These are phyloP conservation scores for Myotis lucifugus DNA, from an alignment of 2,113 vertebrate species.

Conservation along the genomic window DNA sequence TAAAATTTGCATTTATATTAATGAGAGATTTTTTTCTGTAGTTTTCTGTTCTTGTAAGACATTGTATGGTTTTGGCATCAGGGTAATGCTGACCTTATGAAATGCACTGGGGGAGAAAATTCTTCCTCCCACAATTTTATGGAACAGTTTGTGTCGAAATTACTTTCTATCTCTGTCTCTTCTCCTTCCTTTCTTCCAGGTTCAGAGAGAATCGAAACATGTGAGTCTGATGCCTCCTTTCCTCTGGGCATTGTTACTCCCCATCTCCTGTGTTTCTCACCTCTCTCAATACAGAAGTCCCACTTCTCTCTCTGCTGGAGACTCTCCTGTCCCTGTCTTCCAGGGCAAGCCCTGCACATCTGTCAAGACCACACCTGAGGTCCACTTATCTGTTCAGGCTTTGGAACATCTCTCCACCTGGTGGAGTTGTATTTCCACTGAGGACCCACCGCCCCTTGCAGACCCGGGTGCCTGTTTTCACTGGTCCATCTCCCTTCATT, in stretches of 20 bases:
- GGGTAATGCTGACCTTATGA: background rate
- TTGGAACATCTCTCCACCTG: no score
- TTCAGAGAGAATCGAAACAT: fast-evolving
- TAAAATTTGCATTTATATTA: background rate
- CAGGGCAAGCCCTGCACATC: background rate
- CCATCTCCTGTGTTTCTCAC: fast-evolving
- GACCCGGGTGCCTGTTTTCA: background rate
- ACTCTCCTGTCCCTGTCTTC: background rate
- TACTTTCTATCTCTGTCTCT: background rate
- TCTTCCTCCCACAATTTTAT: background rate
- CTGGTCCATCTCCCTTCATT: background rate
- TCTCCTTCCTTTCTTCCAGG: background rate
- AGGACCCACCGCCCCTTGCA: background rate
- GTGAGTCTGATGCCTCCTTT: fast-evolving
- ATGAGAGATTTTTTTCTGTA: background rate
- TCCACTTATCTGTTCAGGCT: background rate
- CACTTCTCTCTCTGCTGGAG: background rate
- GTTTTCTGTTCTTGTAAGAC: background rate
- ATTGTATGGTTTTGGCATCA: background rate
- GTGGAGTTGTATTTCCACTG: background rate
- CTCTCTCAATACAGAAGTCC: no score
- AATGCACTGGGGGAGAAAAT: background rate
- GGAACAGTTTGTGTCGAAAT: background rate
- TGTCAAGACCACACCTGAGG: no score
- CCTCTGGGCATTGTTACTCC: background rate